These are phyloP conservation scores for Xiphophorus maculatus DNA, from an alignment of 2,113 vertebrate genomes.

Conservation along the genomic window DNA sequence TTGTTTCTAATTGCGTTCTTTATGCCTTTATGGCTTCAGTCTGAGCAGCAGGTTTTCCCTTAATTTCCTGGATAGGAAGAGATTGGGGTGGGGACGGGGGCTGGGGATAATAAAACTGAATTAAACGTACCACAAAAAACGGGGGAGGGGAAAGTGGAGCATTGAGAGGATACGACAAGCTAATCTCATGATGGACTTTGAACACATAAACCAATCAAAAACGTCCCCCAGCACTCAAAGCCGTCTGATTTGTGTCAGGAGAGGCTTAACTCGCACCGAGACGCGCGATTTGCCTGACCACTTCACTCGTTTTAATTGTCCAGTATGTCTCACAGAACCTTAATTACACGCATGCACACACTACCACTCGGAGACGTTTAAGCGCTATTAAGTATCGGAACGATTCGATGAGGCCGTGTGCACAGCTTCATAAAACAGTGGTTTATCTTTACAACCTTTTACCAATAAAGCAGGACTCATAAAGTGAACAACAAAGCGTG, in stretches of 20 bases:
- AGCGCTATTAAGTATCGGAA: slow-evolving; percentile 26
- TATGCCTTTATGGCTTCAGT: slow-evolving; percentile 53
- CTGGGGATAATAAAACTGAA: slow-evolving; percentile 41
- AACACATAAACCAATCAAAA: slow-evolving; percentile 39
- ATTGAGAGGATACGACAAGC: background rate
- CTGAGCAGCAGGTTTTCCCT: slow-evolving; percentile 15
- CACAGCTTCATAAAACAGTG: slow-evolving; percentile 14
- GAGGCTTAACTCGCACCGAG: slow-evolving; percentile 6
- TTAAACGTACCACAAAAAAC: slow-evolving; percentile 34
- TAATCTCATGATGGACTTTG: slow-evolving; percentile 35
- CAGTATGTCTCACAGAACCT: background rate
- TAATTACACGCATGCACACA: background rate
- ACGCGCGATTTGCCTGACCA: slow-evolving; percentile 10
- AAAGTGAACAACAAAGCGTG: slow-evolving; percentile 21
- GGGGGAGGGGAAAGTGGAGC: background rate
- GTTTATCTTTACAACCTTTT: slow-evolving; percentile 52
- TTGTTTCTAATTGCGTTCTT: slow-evolving; percentile 18
- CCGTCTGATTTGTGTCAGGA: slow-evolving; percentile 13
- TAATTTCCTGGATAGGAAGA: slow-evolving; percentile 56
- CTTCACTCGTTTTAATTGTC: background rate
- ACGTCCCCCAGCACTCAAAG: slow-evolving; percentile 15
- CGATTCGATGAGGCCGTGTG: background rate
- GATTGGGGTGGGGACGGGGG: background rate
- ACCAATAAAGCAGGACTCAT: slow-evolving; percentile 38
- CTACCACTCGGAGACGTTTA: slow-evolving; percentile 8